Percentiles rank a stretch among this genome's conserved stretches.
Conservation (phyloP, 2,888 invertebrate genomes). For the Andrena haemorrhoa region DNA sequence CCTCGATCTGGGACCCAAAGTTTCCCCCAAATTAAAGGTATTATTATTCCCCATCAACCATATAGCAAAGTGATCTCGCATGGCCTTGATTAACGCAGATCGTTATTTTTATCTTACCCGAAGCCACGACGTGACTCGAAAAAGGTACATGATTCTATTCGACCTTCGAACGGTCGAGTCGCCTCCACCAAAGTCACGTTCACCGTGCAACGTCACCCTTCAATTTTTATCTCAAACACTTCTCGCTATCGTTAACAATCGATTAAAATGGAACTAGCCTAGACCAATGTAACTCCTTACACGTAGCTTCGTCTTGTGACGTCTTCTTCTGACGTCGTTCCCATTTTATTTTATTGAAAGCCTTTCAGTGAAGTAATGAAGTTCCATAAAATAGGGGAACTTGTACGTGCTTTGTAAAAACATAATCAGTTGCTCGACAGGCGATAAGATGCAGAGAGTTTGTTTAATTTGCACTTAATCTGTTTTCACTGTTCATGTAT, state of each 20-base stretch:
- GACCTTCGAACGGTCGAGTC: neutral
- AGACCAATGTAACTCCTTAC: too few relatives aligned
- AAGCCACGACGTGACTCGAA: neutral
- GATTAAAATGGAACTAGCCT: neutral
- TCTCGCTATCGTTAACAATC: neutral
- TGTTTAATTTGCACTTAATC: too few relatives aligned
- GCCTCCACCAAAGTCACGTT: neutral
- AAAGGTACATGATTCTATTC: conserved; percentile 1
- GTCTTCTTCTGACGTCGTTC: too few relatives aligned
- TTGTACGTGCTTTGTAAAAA: too few relatives aligned
- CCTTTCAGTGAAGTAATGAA: neutral
- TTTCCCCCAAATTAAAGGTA: too few relatives aligned
- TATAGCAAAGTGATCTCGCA: neutral
- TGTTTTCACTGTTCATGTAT: too few relatives aligned
- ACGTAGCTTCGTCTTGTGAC: too few relatives aligned
- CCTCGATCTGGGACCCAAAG: too few relatives aligned
- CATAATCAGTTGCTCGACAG: too few relatives aligned
- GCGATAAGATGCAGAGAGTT: too few relatives aligned
- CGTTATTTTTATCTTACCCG: neutral
- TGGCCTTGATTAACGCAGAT: neutral
- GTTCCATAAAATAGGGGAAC: too few relatives aligned
- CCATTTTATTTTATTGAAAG: neutral
- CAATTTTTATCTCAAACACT: neutral
- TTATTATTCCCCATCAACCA: too few relatives aligned
- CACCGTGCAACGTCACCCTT: neutral